Base-by-base conservation (phyloP, 2,888 invertebrate genomes). In the Adelognathus sp. region DNA sequence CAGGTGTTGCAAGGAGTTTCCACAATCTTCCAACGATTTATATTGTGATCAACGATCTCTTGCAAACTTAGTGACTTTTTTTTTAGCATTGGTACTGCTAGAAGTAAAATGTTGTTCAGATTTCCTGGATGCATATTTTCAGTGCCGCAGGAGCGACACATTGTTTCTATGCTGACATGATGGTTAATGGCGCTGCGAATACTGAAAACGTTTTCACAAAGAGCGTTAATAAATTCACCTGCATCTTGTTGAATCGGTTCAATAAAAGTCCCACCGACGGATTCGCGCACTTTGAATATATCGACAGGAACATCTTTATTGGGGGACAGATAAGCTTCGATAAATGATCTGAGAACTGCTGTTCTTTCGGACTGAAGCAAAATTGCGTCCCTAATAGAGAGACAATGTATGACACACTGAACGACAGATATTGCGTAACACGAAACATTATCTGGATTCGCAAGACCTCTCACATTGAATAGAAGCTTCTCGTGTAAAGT, bases 351-450 rank as follows among this genome's bases (percentile, higher is more conserved):
- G 27, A n/a, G 18, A 9, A 7, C 33, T 16, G 24, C 9, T 6
- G 9, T 14, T 9, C 11, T 44, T 67, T 54, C 21, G 16, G 36
- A 39, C 18, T 29, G 36, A 14, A 14, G n/a, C 21, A 36, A 61
- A 16, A 50, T 33, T n/a, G 52, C 52, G 16, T 67, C 41, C 18
- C 74, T 66, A 5, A 52, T 67, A 1, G n/a, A 7, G 27, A 60
- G 16, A 60, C 66, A 67, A 29, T 74, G 67, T n/a, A 74, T 52
- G 7, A 67, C n/a, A 39, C 71, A 76, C 18, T 76, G 76, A 9
- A 76, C 61, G 3, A 39, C 39, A 46, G 76, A 46, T 56, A 71
- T 76, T 14, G 31, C 66, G 29, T 60, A 72, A 16, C 76, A 64
- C 33, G 76, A 76, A 3, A 71, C 64, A 52, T 50, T 39, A 44